Evolutionary conservation across 2,797 vertebrate species (phyloP).

Genomic region (Cirrhinus mrigala): DNA sequence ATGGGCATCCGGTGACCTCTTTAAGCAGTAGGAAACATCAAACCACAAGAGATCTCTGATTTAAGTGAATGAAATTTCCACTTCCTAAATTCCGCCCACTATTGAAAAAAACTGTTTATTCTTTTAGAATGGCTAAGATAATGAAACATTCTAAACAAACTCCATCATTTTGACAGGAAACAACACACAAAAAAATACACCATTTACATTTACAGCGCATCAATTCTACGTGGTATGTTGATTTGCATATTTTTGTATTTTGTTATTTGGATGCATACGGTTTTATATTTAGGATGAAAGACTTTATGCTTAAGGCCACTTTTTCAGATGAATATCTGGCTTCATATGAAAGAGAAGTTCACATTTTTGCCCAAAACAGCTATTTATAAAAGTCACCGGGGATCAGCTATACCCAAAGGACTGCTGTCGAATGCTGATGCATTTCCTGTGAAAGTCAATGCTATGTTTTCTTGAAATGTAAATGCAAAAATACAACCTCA

Average conservation of each 20-base stretch:
- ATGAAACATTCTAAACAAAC: not conserved
- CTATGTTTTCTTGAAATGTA: constrained; percentile 13
- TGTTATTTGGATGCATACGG: not conserved
- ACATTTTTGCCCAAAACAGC: constrained; percentile 14
- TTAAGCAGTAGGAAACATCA: no score
- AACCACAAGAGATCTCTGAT: no score
- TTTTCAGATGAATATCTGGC: not conserved
- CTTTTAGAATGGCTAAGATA: not conserved
- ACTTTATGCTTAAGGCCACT: not conserved
- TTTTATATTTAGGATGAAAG: not conserved
- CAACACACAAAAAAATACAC: not conserved
- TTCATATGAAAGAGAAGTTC: not conserved
- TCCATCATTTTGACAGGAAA: not conserved
- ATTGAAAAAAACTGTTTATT: not conserved
- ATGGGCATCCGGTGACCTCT: no score
- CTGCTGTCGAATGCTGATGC: constrained; percentile 11
- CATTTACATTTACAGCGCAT: not conserved
- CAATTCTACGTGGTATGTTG: not conserved
- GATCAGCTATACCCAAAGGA: constrained; percentile 20
- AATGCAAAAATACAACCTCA: not conserved
- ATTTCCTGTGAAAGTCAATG: constrained; percentile 15
- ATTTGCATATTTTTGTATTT: not conserved
- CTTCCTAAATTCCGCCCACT: not conserved
- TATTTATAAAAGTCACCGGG: constrained; percentile 20
- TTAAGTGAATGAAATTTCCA: not conserved